These are phyloP conservation scores for Pimpla rufipes DNA, from an alignment of 2,888 invertebrate species.

Conservation along the genomic window DNA sequence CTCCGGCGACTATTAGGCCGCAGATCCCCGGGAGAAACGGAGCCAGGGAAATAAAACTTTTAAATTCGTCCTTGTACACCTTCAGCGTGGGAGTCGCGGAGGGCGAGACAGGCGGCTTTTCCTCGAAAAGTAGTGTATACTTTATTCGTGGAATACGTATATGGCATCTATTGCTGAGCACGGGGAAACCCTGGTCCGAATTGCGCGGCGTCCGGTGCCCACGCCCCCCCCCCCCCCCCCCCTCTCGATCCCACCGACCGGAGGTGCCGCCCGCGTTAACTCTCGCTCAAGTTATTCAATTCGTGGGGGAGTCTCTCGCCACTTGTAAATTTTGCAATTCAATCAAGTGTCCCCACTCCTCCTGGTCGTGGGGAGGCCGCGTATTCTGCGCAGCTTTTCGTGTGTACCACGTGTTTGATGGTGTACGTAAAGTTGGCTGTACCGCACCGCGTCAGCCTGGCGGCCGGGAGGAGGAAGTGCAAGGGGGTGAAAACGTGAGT, in stretches of 20 bases:
- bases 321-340: constrained; percentile 78
- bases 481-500: constrained; percentile 42
- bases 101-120: not conserved
- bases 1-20: constrained; percentile 3
- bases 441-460: constrained; percentile 17
- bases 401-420: constrained; percentile 41
- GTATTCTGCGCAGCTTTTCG: constrained; percentile 59
- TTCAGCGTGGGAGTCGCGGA: not conserved
- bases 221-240: too few species aligned
- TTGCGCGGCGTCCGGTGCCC: constrained; percentile 47
- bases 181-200: constrained; percentile 4
- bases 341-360: constrained; percentile 72
- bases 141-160: constrained; percentile 42
- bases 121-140: constrained; percentile 36
- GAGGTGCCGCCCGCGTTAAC: constrained; percentile 71
- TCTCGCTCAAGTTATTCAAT: constrained; percentile 78
- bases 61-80: not conserved
- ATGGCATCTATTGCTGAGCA: constrained; percentile 17
- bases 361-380: constrained; percentile 46
- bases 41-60: constrained; percentile 30
- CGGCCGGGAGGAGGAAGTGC: constrained; percentile 13
- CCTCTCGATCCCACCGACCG: constrained; percentile 59
- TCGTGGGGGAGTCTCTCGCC: constrained; percentile 73
- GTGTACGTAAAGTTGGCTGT: constrained; percentile 51
- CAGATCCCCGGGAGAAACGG: not conserved